These are phyloP conservation scores for Elgonia sp. DNA, from an alignment of 2,888 invertebrate species.

Conservation along the genomic window DNA sequence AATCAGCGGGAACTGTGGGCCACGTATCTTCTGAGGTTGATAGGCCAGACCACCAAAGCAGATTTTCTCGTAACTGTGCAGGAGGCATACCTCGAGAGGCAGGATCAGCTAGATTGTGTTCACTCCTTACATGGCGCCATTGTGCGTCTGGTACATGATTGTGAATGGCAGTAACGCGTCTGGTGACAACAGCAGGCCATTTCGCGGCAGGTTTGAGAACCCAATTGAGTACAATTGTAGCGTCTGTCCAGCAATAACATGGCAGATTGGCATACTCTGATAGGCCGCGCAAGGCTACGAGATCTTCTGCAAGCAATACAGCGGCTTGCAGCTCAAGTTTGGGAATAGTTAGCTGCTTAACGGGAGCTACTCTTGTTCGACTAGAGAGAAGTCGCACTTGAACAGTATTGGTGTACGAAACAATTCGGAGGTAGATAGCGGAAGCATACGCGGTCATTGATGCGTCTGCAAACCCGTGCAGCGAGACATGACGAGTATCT, in stretches of 20 bases:
- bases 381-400: too few species aligned
- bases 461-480: not conserved
- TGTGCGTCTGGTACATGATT: not conserved
- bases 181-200: not conserved
- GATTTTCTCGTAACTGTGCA: not conserved
- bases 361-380: too few species aligned
- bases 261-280: not conserved
- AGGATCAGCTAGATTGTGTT: not conserved
- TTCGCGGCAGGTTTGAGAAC: not conserved
- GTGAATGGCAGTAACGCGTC: not conserved
- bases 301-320: not conserved
- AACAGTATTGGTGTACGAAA: not conserved
- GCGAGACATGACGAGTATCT: not conserved
- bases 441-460: not conserved
- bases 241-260: not conserved
- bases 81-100: not conserved
- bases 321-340: not conserved
- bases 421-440: not conserved
- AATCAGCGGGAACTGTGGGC: too few species aligned
- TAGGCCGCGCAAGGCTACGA: not conserved
- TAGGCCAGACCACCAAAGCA: not conserved
- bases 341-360: not conserved
- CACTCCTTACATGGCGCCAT: not conserved
- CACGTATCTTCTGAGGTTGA: too few species aligned
- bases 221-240: not conserved